Base-by-base conservation (phyloP, 2,888 invertebrate genomes). In the Dynastes tityus region DNA sequence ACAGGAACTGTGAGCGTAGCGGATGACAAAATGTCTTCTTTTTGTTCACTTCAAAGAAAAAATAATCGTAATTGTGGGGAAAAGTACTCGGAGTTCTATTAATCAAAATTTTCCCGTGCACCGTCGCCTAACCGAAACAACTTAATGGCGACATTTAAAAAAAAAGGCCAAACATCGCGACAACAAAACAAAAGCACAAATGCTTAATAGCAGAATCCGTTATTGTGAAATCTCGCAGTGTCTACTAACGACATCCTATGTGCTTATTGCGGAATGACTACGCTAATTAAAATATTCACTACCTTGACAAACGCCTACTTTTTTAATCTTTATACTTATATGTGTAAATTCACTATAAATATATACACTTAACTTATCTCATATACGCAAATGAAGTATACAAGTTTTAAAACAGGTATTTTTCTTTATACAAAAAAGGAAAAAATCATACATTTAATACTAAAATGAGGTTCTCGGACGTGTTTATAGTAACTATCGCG, bases 1-100 rank as follows among this genome's bases (percentile, higher is more conserved):
- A 76, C 68, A 68, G 76, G 68, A 76, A 76, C 68, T 76, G 22
- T 51, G 68, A 68, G 53, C 76, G 68, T 55, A 64, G 51, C 64
- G 53, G 73, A 53, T 78, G 74, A 78, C 65, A 78, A 78, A 78
- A 78, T 74, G 71, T 74, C 65, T 73, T 61, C 64, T 53, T 78
- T 78, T 65, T 68, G 45, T 45, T 45, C 27, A 2, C 27, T 74
- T 55, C 49, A 49, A 71, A 63, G 67, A 16, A 71, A 45, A 40
- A 71, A 76, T 55, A 76, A 68, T 53, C 53, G 74, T 75, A 65
- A 65, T 76, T 61, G 71, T 78, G 65, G 51, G 61, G 73, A 74
- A 61, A 61, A 74, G 73, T 45, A 74, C 49, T 61, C 55, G 27
- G 29, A 45, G 45, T 61, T 74, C 61, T 74, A 74, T 74, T 74